Conservation (phyloP, 2,888 invertebrate species). For the Biston betularia region DNA sequence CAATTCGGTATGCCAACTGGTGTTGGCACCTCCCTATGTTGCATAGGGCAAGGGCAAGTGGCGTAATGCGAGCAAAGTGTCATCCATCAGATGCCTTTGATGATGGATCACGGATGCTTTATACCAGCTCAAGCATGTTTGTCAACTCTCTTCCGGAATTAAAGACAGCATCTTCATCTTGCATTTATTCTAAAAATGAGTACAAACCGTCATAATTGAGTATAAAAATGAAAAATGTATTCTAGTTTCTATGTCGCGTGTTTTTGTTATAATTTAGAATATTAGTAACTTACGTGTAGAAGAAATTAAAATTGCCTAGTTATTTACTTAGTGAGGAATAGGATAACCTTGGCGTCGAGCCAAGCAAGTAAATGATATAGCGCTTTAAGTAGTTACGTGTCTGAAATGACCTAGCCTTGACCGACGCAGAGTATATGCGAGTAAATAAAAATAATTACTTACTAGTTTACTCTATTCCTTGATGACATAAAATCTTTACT, state of each 20-base stretch:
- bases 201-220: not conserved
- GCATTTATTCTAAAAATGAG: constrained; percentile 1
- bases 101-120: constrained; percentile 28
- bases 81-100: constrained; percentile 35
- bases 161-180: constrained; percentile 3
- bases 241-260: not conserved
- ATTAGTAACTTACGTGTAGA: constrained; percentile 18
- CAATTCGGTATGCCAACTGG: constrained; percentile 72
- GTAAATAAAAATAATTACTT: not conserved
- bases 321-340: constrained; percentile 36
- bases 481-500: constrained; percentile 1
- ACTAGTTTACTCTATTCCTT: not conserved
- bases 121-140: constrained; percentile 6
- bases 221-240: too few relatives aligned
- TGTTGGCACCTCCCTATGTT: constrained; percentile 73
- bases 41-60: constrained; percentile 56
- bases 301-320: constrained; percentile 29
- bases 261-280: not conserved
- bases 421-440: constrained; percentile 10
- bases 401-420: constrained; percentile 43
- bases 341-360: constrained; percentile 39
- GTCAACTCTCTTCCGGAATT: constrained; percentile 14
- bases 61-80: constrained; percentile 34
- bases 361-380: constrained; percentile 35
- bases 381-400: constrained; percentile 33